Conservation (phyloP, 1,140 invertebrate species). For the Pseudomyrmex pallidus region DNA sequence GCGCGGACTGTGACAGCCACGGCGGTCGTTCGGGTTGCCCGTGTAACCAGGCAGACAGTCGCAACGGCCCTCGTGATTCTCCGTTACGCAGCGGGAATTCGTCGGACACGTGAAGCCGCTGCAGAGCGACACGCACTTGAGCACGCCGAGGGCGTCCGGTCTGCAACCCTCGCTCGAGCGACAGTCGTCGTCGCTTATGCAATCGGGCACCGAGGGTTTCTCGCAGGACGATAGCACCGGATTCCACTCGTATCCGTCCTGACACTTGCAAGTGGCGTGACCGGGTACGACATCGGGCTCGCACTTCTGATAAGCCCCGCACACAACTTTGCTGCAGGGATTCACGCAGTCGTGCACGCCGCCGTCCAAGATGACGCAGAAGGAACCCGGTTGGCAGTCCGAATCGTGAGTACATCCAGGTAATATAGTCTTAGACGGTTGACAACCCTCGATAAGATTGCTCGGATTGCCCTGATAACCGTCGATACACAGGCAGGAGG, state of each 20-base stretch:
- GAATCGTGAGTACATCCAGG: constrained; percentile 88
- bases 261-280: constrained; percentile 91
- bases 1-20: constrained; percentile 90
- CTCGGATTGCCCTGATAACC: constrained; percentile 92
- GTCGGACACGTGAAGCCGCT: constrained; percentile 92
- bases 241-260: constrained; percentile 92
- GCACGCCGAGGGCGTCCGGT: constrained; percentile 93
- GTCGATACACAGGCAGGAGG: constrained; percentile 93
- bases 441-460: constrained; percentile 91
- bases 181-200: constrained; percentile 90
- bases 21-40: constrained; percentile 95
- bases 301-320: constrained; percentile 93
- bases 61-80: constrained; percentile 91
- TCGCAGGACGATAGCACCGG: constrained; percentile 92
- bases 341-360: constrained; percentile 90
- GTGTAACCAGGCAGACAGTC: constrained; percentile 92
- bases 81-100: constrained; percentile 92
- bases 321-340: constrained; percentile 91
- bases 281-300: constrained; percentile 87
- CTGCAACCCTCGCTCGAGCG: constrained; percentile 89
- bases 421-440: constrained; percentile 86
- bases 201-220: constrained; percentile 93
- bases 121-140: constrained; percentile 93
- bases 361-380: constrained; percentile 86
- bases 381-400: constrained; percentile 89